Conservation (phyloP, 2,888 invertebrate genomes). For the Polydrusus pterygomalis region DNA sequence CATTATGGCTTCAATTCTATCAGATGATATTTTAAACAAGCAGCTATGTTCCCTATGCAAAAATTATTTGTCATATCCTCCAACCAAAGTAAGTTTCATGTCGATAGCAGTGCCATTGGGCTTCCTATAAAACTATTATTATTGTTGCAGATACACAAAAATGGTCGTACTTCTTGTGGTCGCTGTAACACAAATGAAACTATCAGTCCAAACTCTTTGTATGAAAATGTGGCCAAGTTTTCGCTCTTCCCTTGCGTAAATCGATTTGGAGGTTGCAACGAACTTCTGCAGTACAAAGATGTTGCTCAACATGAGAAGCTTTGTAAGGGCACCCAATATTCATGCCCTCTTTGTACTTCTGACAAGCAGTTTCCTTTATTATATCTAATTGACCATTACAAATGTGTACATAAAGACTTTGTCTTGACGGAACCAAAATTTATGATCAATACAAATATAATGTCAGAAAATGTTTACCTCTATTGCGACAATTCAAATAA, state of each 20-base stretch:
- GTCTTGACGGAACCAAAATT: constrained; percentile 10
- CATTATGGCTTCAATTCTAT: background rate
- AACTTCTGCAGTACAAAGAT: constrained; percentile 1
- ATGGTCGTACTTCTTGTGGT: constrained; percentile 5
- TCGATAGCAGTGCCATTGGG: background rate
- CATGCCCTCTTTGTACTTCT: background rate
- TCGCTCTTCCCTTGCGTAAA: constrained; percentile 18
- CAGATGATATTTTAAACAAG: constrained; percentile 17
- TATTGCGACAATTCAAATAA: constrained; percentile 6
- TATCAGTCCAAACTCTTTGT: background rate
- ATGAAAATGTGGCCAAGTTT: constrained; percentile 8
- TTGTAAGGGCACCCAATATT: background rate
- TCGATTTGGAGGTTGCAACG: constrained; percentile 25
- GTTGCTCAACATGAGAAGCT: constrained; percentile 12
- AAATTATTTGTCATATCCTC: constrained; percentile 4
- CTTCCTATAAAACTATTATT: background rate
- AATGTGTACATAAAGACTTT: background rate
- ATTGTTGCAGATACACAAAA: background rate
- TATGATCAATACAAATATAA: background rate
- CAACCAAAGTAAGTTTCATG: constrained; percentile 8
- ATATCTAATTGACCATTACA: constrained; percentile 17
- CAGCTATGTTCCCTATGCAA: constrained; percentile 15
- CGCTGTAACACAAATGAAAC: constrained; percentile 12
- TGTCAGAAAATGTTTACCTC: constrained; percentile 6
- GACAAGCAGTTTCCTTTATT: background rate